Base-by-base conservation (phyloP, 1,140 invertebrate species). In the Trachymyrmex cornetzi region DNA sequence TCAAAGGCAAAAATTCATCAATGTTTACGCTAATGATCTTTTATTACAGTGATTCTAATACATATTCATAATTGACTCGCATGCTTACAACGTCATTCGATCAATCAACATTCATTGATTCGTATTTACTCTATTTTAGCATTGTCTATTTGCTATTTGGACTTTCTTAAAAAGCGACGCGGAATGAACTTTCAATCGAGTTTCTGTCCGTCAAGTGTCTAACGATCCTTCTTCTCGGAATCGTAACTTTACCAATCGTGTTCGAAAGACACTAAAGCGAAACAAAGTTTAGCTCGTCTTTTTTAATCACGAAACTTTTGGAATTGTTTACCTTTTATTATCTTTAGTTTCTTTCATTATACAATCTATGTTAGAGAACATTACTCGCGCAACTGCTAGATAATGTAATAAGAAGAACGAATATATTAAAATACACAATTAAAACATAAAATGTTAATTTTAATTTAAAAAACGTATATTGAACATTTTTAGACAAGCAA, bases 191-290 rank as follows among this genome's bases (percentile, higher is more conserved):
- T 87, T 34, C 77, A 12, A 88, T 85, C 69, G 86, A 89, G 79
- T 88, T 90, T 79, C 74, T 91, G 77, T 64, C 72, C 80, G 38
- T 59, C 38, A n/a, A 30, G 22, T 57, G 80, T 87, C 88, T 81
- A 90, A 90, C 87, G 85, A 85, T 75, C 80, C 71, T 59, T 77
- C 72, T 88, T 90, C 86, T 74, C 69, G 75, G 66, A 64, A 88
- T 85, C 67, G 79, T 27, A 91, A 91, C 90, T 91, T 89, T 86
- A 77, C 69, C 88, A 92, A 92, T 91, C 69, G 66, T 66, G 69
- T 81, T 66, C 72, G 63, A 24, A 48, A 89, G 84, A 87, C 79
- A 86, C 12, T 79, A 48, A 48, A 66, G 77, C 85, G 16, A 34
- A 79, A 19, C 48, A 44, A 87, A 90, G 69, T 87, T 69, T 79